phyloP scores from a whole-genome alignment of 2,888 invertebrate genomes.

The Brenthis daphne region DNA sequence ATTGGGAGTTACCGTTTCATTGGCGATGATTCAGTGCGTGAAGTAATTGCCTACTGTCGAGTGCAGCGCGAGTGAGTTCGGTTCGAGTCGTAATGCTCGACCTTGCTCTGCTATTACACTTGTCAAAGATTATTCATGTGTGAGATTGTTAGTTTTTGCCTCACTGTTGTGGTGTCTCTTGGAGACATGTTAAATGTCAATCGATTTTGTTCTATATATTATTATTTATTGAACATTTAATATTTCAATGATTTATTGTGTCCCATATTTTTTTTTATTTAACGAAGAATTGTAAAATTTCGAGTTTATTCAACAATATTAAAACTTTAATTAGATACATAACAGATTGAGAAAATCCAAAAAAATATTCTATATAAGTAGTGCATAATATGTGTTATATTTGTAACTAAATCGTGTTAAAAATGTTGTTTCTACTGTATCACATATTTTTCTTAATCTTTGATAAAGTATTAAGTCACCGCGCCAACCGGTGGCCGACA shows the following conservation, averaged over 20 bases:
- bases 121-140: slow-evolving; percentile 49
- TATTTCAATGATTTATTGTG: not conserved
- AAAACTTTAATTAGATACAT: no score
- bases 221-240: not conserved
- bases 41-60: slow-evolving; percentile 52
- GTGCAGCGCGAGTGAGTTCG: slow-evolving; percentile 42
- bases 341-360: no score
- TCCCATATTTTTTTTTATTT: no score
- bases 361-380: no score
- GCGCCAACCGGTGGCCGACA: slow-evolving; percentile 52
- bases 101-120: slow-evolving; percentile 70
- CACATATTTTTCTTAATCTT: slow-evolving; percentile 47
- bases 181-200: not conserved
- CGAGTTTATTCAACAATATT: no score
- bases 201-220: not conserved
- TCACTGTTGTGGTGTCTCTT: slow-evolving; percentile 24
- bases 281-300: no score
- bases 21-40: slow-evolving; percentile 43
- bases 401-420: not conserved
- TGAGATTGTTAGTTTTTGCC: slow-evolving; percentile 26
- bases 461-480: slow-evolving; percentile 59
- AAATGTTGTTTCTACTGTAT: not conserved
- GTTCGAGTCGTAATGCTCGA: slow-evolving; percentile 51
- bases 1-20: slow-evolving; percentile 7
- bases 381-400: no score